phyloP scores from a whole-genome alignment of 2,797 vertebrate genomes.

The Leptoclinus maculatus region DNA sequence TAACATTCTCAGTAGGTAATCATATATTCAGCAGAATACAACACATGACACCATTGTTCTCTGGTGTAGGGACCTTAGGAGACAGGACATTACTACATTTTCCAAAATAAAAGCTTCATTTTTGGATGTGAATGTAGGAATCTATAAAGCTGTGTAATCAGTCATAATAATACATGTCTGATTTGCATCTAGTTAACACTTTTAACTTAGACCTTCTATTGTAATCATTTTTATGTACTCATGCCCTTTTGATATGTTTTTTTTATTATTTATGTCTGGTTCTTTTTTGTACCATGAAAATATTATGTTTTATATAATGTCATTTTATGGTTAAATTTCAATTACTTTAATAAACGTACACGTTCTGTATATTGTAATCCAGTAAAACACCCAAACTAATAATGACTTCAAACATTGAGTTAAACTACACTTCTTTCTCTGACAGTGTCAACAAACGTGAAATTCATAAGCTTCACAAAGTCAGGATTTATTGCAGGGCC shows the following conservation, averaged over 20 bases:
- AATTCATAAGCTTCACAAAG: conserved; percentile 5
- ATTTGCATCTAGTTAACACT: background rate
- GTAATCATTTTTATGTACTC: background rate
- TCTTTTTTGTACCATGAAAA: background rate
- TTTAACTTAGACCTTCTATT: background rate
- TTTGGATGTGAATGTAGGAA: background rate
- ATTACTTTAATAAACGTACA: background rate
- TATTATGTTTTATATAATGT: background rate
- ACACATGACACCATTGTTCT: background rate
- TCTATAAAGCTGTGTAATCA: background rate
- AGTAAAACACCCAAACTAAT: background rate
- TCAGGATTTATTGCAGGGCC: background rate
- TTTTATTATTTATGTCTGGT: background rate
- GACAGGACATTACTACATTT: background rate
- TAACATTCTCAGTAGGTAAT: conserved; percentile 18
- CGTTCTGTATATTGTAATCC: background rate
- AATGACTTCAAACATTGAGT: background rate
- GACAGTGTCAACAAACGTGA: background rate
- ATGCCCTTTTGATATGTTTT: background rate
- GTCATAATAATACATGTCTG: background rate
- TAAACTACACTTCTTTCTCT: background rate
- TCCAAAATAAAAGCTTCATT: background rate
- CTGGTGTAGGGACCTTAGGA: background rate
- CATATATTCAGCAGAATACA: conserved; percentile 15
- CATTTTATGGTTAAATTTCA: background rate